Base-by-base conservation (phyloP, 2,797 vertebrate genomes). In the Sandelia bainsii region DNA sequence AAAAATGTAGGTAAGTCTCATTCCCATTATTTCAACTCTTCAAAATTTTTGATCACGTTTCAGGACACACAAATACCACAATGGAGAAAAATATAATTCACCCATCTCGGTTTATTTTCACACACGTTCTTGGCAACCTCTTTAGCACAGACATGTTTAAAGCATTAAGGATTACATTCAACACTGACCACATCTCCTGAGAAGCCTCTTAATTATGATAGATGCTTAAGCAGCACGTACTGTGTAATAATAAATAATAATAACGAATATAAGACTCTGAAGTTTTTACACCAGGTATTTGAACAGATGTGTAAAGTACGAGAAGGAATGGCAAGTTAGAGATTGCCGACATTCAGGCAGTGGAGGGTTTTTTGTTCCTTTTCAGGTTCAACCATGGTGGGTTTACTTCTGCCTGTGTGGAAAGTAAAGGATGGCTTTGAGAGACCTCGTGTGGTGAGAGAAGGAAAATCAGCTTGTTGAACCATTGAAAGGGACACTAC, bases 41-140 rank as follows among this genome's bases (percentile, higher is more conserved):
- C 27, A 39, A 48, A 64, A 23, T 4, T 57, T 69, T 79, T 81
- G 70, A 78, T 80, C 52, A 63, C 12, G 52, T 77, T 87, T 79
- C 63, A 73, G 69, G 62, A 65, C 60, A 50, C 32, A 72, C 50
- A 82, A 83, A 81, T n/a, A 61, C 69, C 62, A 23, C 58, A 45
- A 78, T 25, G 14, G 23, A 65, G 76, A 39, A 82, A 81, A 86
- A 75, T 68, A 78, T 53, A 76, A 66, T 48, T 74, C 69, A 72
- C 27, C 32, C 53, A 59, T 63, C 49, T 0, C 2, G 13, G 65
- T 85, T 88, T 89, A 66, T 89, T 88, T 86, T 85, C 69, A 72
- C 76, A 54, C 52, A 40, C 8, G 37, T 58, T 67, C 29, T 66
- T 79, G 77, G 81, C 87, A 77, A 67, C 62, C 62, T 72, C 64